Evolutionary conservation across 2,113 vertebrate genomes (phyloP).

Genomic region (Meles meles): DNA sequence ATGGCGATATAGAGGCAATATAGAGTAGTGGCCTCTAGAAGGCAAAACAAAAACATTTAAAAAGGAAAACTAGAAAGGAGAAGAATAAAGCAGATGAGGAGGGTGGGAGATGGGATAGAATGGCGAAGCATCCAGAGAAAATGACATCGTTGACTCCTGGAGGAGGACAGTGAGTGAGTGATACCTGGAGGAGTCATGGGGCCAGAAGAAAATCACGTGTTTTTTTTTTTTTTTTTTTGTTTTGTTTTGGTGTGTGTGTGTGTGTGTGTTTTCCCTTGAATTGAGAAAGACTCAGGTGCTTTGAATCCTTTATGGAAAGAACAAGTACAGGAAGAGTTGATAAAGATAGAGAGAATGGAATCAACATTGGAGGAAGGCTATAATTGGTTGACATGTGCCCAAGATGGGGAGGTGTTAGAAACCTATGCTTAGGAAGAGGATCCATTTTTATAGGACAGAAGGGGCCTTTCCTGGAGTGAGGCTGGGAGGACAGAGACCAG

Average conservation of each 20-base stretch:
- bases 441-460: not conserved
- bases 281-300: not conserved
- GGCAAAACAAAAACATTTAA: not conserved
- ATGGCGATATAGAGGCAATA: no score
- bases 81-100: not conserved
- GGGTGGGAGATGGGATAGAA: accelerated
- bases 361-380: not conserved
- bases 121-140: not conserved
- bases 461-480: no score
- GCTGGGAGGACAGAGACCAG: not conserved
- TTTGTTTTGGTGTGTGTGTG: no score
- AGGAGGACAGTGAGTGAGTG: no score
- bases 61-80: not conserved
- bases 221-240: not conserved
- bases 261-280: not conserved
- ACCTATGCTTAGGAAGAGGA: not conserved
- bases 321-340: not conserved
- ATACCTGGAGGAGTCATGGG: no score
- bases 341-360: not conserved
- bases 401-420: not conserved
- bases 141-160: not conserved
- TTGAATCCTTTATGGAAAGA: not conserved
- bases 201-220: not conserved
- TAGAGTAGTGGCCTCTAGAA: not conserved
- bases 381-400: accelerated